Evolutionary conservation across 2,888 invertebrate genomes (phyloP).

Genomic region (Campopleginae sp.): DNA sequence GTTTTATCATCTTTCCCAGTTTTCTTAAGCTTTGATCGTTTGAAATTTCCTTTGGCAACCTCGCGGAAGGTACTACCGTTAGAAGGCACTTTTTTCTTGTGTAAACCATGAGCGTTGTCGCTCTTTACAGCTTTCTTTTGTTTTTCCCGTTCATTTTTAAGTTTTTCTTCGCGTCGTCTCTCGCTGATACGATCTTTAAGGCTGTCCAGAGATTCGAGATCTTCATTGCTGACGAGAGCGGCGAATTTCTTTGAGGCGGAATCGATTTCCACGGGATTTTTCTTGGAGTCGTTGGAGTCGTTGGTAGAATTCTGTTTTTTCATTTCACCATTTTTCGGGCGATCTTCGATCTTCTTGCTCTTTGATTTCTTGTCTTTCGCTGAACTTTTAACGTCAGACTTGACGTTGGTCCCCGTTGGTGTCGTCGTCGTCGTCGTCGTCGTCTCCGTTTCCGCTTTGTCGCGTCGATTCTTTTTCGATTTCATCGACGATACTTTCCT

Average conservation of each 20-base stretch:
- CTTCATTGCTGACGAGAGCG: conserved; percentile 78
- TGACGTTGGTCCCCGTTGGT: conserved; percentile 66
- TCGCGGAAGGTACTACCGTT: conserved; percentile 81
- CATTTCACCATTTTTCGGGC: conserved; percentile 87
- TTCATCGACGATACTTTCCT: conserved; percentile 83
- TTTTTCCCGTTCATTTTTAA: conserved; percentile 81
- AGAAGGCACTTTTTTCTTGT: conserved; percentile 84
- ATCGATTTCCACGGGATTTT: conserved; percentile 76
- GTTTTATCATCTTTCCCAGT: conserved; percentile 77
- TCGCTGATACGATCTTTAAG: conserved; percentile 82
- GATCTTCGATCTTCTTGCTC: conserved; percentile 85
- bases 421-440: conserved; percentile 65
- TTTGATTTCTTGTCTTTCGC: conserved; percentile 85
- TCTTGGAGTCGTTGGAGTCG: conserved; percentile 84
- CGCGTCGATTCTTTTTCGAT: conserved; percentile 79
- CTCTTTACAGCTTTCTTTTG: conserved; percentile 76
- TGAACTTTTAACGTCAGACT: conserved; percentile 83
- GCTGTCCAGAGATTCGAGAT: conserved; percentile 82
- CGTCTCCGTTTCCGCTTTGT: conserved; percentile 68
- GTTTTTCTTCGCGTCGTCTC: conserved; percentile 80
- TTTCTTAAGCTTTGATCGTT: conserved; percentile 79
- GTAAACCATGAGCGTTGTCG: conserved; percentile 74
- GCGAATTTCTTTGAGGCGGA: conserved; percentile 79
- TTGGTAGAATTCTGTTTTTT: conserved; percentile 79
- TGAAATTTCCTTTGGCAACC: conserved; percentile 77